These are phyloP conservation scores for Sterna hirundo DNA, from an alignment of 2,113 vertebrate genomes.

Conservation along the genomic window DNA sequence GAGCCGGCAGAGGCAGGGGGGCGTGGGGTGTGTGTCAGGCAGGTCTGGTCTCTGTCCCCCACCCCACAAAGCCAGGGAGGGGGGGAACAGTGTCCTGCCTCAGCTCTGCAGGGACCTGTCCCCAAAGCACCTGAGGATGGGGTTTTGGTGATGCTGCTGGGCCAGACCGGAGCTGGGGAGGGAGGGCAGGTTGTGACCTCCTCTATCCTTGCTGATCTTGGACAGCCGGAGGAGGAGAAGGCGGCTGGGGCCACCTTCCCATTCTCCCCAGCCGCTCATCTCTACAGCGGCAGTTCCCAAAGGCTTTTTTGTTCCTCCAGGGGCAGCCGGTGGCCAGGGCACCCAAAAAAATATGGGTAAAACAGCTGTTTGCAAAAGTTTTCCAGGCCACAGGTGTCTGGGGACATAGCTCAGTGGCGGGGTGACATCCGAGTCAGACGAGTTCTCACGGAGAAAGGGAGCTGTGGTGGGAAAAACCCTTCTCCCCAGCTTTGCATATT, in stretches of 20 bases:
- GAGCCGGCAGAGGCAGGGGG: not conserved
- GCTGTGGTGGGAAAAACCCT: not conserved
- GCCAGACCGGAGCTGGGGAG: fast-evolving
- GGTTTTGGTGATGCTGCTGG: not conserved
- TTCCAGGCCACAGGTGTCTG: not conserved
- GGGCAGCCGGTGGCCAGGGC: fast-evolving
- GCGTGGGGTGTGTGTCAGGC: not conserved
- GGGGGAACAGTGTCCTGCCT: not conserved
- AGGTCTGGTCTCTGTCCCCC: not conserved
- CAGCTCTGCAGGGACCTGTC: not conserved
- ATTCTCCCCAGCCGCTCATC: fast-evolving
- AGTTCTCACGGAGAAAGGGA: not conserved
- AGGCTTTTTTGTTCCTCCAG: not conserved
- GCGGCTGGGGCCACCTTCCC: not conserved
- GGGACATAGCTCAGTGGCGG: fast-evolving
- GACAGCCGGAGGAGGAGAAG: not conserved
- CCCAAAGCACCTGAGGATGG: fast-evolving
- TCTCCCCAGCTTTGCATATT: not conserved
- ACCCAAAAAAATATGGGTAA: not conserved
- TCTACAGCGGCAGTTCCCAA: not conserved
- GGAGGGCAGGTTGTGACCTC: not conserved
- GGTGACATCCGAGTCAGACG: fast-evolving
- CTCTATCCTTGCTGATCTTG: not conserved
- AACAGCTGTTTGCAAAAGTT: not conserved
- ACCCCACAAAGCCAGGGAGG: fast-evolving